Conservation (phyloP, 2,113 vertebrate genomes). For the Apus apus region DNA sequence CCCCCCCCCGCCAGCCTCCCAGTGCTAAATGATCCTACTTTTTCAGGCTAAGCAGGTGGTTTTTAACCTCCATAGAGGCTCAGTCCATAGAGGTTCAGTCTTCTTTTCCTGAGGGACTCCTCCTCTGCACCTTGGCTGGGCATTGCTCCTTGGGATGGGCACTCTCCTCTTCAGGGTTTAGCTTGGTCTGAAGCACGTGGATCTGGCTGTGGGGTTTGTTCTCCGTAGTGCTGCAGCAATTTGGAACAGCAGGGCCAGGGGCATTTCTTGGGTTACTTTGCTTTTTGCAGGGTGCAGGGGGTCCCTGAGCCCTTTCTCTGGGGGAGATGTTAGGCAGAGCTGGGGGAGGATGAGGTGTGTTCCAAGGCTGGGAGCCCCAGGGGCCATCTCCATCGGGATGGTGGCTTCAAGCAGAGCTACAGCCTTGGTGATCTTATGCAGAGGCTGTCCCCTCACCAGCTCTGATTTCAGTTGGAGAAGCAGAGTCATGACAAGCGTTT, state of each 20-base stretch:
- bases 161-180: not conserved
- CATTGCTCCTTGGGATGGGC: rapidly evolving
- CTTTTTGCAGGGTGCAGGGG: rapidly evolving
- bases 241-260: not conserved
- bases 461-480: not conserved
- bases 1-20: rapidly evolving
- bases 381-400: rapidly evolving
- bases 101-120: not conserved
- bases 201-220: not conserved
- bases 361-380: not conserved
- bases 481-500: not conserved
- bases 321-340: not conserved
- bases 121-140: rapidly evolving
- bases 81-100: not conserved
- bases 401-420: not conserved
- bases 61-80: not conserved
- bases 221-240: rapidly evolving
- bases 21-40: not conserved
- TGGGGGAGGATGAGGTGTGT: not conserved
- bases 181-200: not conserved
- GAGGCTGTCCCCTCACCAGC: rapidly evolving
- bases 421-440: rapidly evolving
- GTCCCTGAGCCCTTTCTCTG: rapidly evolving
- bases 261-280: rapidly evolving
- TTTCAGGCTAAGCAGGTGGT: not conserved